Evolutionary conservation across 2,888 invertebrate species (phyloP), one percentile per base, ranked within the genome.

Genomic region (Ctenicera cuprea): DNA sequence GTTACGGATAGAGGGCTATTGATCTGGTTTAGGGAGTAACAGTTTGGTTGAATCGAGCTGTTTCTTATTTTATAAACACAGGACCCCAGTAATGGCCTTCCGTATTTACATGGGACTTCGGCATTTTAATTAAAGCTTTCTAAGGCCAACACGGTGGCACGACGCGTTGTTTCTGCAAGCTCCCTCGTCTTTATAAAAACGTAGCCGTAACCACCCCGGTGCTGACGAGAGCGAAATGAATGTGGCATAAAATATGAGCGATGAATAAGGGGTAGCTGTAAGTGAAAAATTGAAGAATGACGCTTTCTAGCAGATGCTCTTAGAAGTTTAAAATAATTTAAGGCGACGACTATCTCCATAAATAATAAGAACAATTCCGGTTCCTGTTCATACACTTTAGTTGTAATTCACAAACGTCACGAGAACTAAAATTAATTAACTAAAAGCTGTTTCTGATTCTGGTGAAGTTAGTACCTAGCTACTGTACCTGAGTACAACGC

Each of bases 221-320:
- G 77, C 70, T 78, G 77, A 73, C 76, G 74, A 75, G 73, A 74
- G 74, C 69, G 73, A 79, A 79, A 77, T 77, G 74, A 79, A 80
- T 78, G 78, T 70, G 74, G 76, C 75, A 77, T 80, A 79, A 80
- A 79, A 77, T 79, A 80, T 80, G 77, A 79, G 66, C 72, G 77
- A 78, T 78, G 78, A 79, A 80, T 78, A 80, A 76, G 76, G 77
- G 72, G 73, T 76, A 71, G 77, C 76, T 68, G 72, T 79, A 79
- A 81, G 79, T 80, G 80, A 81, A 81, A 82, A 81, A 81, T 80
- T 81, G 79, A 80, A 80, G 80, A 79, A 81, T 78, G 79, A 77
- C 80, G 76, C 73, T 77, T 77, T 78, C 78, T 66, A 71, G 79
- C 79, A 80, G 78, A 81, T 79, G 80, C 78, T 82, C 78, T 80